Evolutionary conservation across 2,113 vertebrate species (phyloP), one percentile per base, ranked within the genome.

Genomic region (Vimba vimba): DNA sequence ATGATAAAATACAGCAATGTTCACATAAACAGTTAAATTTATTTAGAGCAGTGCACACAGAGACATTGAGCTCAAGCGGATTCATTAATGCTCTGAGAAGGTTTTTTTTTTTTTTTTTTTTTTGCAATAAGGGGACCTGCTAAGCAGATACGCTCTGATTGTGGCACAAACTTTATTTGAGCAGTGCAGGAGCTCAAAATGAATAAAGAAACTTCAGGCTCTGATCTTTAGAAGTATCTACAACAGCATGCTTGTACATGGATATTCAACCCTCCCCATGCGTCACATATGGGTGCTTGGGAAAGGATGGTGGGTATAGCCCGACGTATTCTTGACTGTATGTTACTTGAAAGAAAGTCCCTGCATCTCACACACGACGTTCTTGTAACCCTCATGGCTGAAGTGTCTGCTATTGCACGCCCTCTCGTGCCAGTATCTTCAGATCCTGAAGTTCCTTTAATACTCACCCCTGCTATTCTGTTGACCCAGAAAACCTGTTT

Each of bases 341-440:
- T 74, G 71, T 19, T 74, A 39, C 39, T 74, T 6, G 36, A 75
- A 45, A 75, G 4, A 50, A 75, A 13, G 45, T 75, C n/a, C 0
- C 21, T 74, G 36, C 6, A 75, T 45, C 71, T 74, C 6, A 45
- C 39, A 25, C 39, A 75, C 6, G 2, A 75, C 25, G 45, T 75
- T 25, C 39, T 75, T 47, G 43, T 47, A 25, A 75, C 43, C 12
- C 23, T 75, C 2, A 75, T 50, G 73, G 73, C 73, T 25, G 43
- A 75, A 75, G 43, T 25, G 0, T 47, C 73, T 8, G 6, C 5
- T 7, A 50, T 75, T n/a, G 23, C 23, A 25, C 10, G 2, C 1
- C 39, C 71, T 25, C 71, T 74, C 10, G 5, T 75, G 4, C 73
- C 55, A 17, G 86, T 50, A 7, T 83, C 25, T 88, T 89, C 64